A percentile compares a stretch with the other conserved stretches of the same genome.
Conservation (phyloP, 2,113 vertebrate species). For the Sisor rabdophorus region DNA sequence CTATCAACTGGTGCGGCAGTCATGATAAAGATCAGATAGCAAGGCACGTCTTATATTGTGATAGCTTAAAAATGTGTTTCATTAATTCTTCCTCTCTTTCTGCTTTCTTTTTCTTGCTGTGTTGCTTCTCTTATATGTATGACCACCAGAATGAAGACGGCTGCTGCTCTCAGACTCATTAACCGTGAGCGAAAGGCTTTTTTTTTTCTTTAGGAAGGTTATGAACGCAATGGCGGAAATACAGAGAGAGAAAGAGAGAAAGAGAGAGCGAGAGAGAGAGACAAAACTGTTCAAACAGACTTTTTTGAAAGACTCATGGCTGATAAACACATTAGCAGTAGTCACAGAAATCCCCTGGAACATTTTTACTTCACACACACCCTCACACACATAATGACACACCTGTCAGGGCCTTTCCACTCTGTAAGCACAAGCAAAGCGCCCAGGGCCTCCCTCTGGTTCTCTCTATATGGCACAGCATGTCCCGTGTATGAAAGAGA, state of each 20-base stretch:
- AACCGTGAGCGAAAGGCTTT: slow-evolving; percentile 61
- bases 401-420: slow-evolving; percentile 76
- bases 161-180: slow-evolving; percentile 58
- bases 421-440: slow-evolving; percentile 75
- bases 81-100: slow-evolving; percentile 15
- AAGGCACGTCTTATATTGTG: slow-evolving; percentile 13
- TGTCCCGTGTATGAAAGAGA: slow-evolving; percentile 71
- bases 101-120: slow-evolving; percentile 29
- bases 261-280: slow-evolving; percentile 40
- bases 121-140: slow-evolving; percentile 44
- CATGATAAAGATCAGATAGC: neutral
- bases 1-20: neutral
- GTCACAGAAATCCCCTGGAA: slow-evolving; percentile 40
- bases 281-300: slow-evolving; percentile 50
- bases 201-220: slow-evolving; percentile 54
- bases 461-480: slow-evolving; percentile 71
- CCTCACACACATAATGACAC: slow-evolving; percentile 70
- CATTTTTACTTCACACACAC: slow-evolving; percentile 44
- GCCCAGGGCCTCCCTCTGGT: slow-evolving; percentile 57
- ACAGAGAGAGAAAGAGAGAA: slow-evolving; percentile 48
- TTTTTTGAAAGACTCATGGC: slow-evolving; percentile 34
- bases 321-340: slow-evolving; percentile 44
- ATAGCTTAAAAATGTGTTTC: slow-evolving; percentile 14
- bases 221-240: slow-evolving; percentile 40
- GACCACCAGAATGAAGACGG: slow-evolving; percentile 54